These are phyloP conservation scores for Halisarca cf. caerulea DNA, from an alignment of 37 sponge, comb jelly and placozoan genomes.

Conservation along the genomic window DNA sequence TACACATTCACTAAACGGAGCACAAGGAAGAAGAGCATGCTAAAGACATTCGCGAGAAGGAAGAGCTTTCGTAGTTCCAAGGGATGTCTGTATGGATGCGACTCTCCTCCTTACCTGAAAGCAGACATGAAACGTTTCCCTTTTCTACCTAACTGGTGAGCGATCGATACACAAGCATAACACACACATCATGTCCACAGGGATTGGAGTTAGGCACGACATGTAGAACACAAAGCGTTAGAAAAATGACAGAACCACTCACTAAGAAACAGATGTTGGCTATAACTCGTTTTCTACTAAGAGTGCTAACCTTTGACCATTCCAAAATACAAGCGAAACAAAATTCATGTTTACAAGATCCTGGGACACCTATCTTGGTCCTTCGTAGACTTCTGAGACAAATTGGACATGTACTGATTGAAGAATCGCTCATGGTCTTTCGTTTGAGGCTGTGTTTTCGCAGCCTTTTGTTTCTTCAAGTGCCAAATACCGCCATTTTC, in stretches of 20 bases:
- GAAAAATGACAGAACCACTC: too few relatives aligned
- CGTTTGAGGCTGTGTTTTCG: background rate
- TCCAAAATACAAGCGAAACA: slow-evolving; percentile 76
- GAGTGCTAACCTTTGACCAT: slow-evolving; percentile 80
- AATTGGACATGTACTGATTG: slow-evolving; percentile 37
- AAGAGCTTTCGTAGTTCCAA: background rate
- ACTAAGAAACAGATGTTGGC: too few relatives aligned
- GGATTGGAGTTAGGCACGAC: too few relatives aligned
- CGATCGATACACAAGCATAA: too few relatives aligned
- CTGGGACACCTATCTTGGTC: slow-evolving; percentile 56
- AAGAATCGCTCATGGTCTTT: background rate
- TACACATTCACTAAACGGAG: background rate
- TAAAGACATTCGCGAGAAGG: slow-evolving; percentile 3
- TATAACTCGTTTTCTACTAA: too few relatives aligned
- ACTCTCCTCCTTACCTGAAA: too few relatives aligned
- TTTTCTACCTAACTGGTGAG: too few relatives aligned
- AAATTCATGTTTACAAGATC: slow-evolving; percentile 66
- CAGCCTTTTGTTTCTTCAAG: background rate
- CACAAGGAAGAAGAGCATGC: background rate
- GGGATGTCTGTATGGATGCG: background rate
- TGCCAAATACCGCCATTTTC: background rate
- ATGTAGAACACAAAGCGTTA: too few relatives aligned
- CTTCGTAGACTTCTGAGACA: slow-evolving; percentile 43
- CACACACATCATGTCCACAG: too few relatives aligned
- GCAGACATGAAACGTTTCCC: too few relatives aligned